Conservation (phyloP, 2,888 invertebrate genomes). For the Ornithoptera alexandrae region DNA sequence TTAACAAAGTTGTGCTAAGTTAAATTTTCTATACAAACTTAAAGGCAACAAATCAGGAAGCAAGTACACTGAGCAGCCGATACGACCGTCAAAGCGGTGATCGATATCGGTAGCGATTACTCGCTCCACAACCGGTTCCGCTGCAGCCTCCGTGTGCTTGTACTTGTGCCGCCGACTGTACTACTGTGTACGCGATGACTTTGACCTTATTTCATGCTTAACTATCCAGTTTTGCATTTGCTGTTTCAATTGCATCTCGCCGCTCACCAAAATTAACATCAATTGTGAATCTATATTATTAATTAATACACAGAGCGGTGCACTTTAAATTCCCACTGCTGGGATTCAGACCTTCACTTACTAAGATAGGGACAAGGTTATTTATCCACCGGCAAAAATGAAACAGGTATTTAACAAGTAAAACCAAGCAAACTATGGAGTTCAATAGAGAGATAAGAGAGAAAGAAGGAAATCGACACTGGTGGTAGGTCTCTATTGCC, state of each 20-base stretch:
- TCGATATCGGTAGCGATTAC: constrained; percentile 21
- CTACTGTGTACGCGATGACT: constrained; percentile 13
- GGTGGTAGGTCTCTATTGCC: too few species aligned
- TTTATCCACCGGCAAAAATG: too few species aligned
- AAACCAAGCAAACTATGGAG: too few species aligned
- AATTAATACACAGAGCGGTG: too few species aligned
- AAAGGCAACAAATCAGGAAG: neutral
- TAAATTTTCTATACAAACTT: neutral
- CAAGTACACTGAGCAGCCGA: constrained; percentile 13
- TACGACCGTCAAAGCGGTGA: constrained; percentile 9
- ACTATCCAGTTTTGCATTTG: neutral
- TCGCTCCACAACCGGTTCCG: constrained; percentile 7
- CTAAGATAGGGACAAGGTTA: too few species aligned
- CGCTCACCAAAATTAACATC: neutral
- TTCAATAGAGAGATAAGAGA: too few species aligned
- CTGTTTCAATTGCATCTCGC: neutral
- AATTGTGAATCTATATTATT: neutral
- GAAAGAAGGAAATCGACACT: too few species aligned
- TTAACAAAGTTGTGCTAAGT: too few species aligned
- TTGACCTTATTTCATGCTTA: constrained; percentile 25
- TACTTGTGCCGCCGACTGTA: neutral
- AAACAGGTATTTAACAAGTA: too few species aligned
- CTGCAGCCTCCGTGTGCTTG: neutral
- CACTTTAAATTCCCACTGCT: too few species aligned
- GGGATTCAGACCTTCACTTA: too few species aligned